Conservation (phyloP, 2,113 vertebrate species). For the Oreamnos americanus region DNA sequence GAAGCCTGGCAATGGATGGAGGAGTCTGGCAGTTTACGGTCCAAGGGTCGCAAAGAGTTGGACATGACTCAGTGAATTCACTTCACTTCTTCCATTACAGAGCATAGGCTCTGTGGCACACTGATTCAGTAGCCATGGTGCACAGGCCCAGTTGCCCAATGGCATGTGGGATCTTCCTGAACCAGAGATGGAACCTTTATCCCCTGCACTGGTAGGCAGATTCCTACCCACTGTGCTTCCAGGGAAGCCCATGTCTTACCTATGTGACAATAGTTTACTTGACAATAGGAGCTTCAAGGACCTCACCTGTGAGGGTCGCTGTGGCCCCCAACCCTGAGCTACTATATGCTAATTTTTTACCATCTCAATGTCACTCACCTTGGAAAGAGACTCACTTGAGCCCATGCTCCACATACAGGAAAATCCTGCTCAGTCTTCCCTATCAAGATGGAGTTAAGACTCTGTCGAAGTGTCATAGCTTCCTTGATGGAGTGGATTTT, state of each 20-base stretch:
- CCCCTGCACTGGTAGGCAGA: not conserved
- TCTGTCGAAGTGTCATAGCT: fast-evolving
- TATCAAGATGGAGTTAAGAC: not conserved
- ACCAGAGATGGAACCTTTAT: not conserved
- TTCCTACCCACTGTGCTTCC: not conserved
- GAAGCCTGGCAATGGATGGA: not conserved
- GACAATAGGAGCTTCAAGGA: not conserved
- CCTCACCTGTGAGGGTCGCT: fast-evolving
- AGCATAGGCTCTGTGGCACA: not conserved
- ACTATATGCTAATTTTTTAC: not conserved
- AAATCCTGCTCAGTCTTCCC: not conserved
- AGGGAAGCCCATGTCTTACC: not conserved
- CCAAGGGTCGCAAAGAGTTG: not conserved
- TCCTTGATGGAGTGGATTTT: not conserved
- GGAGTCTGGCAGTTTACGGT: not conserved
- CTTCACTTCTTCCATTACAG: not conserved
- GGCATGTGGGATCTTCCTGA: not conserved
- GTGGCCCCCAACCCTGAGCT: not conserved
- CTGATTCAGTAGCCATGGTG: not conserved
- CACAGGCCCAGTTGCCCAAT: not conserved
- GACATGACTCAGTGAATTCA: not conserved
- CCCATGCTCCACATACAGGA: fast-evolving
- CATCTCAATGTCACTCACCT: not conserved
- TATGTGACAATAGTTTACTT: not conserved
- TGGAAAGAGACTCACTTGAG: not conserved